These are phyloP conservation scores for Tachina grossa DNA, from an alignment of 2,888 invertebrate species.

Conservation along the genomic window DNA sequence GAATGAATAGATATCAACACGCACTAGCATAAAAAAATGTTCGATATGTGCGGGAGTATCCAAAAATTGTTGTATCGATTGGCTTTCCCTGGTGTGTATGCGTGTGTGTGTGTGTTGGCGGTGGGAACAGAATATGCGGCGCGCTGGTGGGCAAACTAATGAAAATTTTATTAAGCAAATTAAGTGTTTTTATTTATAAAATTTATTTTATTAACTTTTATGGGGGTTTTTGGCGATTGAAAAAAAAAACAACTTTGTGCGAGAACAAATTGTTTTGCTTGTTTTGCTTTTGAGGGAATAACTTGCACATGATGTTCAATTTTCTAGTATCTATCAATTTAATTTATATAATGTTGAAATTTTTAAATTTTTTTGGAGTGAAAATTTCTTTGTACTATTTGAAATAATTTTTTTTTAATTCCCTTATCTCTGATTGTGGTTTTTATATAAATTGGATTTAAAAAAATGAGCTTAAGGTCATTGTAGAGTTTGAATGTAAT, in stretches of 20 bases:
- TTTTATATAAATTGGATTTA: background rate
- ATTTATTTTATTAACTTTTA: constrained; percentile 24
- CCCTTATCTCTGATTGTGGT: background rate
- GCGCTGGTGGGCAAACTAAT: constrained; percentile 18
- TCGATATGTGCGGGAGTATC: no score
- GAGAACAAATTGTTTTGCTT: constrained; percentile 11
- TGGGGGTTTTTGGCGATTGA: background rate
- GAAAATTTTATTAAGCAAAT: constrained; percentile 59
- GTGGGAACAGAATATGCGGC: constrained; percentile 14
- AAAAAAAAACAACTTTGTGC: constrained; percentile 4
- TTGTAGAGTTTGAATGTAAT: background rate
- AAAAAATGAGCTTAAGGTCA: background rate
- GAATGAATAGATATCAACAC: no score
- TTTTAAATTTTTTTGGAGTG: no score
- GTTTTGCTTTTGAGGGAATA: background rate
- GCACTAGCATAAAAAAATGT: no score
- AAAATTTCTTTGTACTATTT: no score
- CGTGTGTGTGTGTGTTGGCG: constrained; percentile 6
- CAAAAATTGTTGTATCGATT: no score
- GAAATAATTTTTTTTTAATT: no score
- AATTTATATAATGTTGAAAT: background rate
- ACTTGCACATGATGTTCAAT: background rate
- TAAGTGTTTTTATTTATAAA: constrained; percentile 31
- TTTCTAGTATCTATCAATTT: background rate
- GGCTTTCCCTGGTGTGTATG: no score